Evolutionary conservation across 2,797 vertebrate species (phyloP).

Genomic region (Rhadinocentrus ornatus): DNA sequence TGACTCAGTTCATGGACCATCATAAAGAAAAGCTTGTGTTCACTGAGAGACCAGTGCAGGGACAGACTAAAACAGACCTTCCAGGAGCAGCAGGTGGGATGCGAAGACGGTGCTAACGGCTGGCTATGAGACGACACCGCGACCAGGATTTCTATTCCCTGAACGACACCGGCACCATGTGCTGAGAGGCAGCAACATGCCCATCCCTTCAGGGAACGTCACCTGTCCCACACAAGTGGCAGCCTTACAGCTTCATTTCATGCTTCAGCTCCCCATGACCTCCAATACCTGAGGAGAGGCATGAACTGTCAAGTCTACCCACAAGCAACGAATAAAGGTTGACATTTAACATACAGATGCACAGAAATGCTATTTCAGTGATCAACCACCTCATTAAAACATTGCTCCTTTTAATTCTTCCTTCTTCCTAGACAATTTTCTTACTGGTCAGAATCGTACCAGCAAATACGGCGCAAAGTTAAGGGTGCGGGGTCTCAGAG

Average conservation of each 20-base stretch:
- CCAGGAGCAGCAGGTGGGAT: conserved; percentile 43
- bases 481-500: conserved; percentile 18
- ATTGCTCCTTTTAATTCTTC: too few species aligned
- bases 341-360: neutral
- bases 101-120: conserved; percentile 34
- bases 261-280: too few species aligned
- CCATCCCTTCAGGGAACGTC: conserved; percentile 39
- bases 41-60: conserved; percentile 32
- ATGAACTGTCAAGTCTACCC: neutral
- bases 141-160: conserved; percentile 47
- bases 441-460: conserved; percentile 45
- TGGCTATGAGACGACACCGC: conserved; percentile 49
- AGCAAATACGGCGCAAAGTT: conserved; percentile 43
- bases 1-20: conserved; percentile 57
- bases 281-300: too few species aligned
- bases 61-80: conserved; percentile 61
- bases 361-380: too few species aligned
- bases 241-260: too few species aligned
- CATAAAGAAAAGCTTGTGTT: conserved; percentile 59
- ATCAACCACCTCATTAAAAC: too few species aligned
- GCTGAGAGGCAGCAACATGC: too few species aligned
- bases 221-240: conserved; percentile 43
- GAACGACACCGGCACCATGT: conserved; percentile 38
- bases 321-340: neutral
- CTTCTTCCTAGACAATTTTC: neutral